Base-by-base conservation (phyloP, 2,113 vertebrate genomes). In the Cavia porcellus region DNA sequence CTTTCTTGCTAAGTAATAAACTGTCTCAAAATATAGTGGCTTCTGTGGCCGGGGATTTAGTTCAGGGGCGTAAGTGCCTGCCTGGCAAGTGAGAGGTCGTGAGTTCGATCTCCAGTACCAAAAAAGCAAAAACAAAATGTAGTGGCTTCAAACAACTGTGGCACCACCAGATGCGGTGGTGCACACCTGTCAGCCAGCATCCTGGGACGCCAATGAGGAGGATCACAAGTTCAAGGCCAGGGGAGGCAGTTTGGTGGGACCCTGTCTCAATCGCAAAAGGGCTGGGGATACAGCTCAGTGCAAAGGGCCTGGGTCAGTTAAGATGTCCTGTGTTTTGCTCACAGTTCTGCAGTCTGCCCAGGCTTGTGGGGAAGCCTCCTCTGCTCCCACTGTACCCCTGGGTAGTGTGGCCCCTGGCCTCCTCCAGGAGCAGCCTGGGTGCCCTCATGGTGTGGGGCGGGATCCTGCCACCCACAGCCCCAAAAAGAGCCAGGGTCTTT, bases 351-450 rank as follows among this genome's bases (percentile, higher is more conserved):
- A 7, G 19, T 86, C 12, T 13, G 72, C 83, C 42, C 64, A 20
- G 86, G 81, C 38, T 77, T 57, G 30, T 22, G 35, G 92, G 50
- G 19, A 4, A 25, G 32, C 47, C 12, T 0, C 7, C 50, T 55
- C 12, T 8, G n/a, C 35, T 86, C 42, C 0, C 3, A 0, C 3
- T 3, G n/a, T 1, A 3, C 66, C 7, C 8, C 22, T 0, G 13
- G 13, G 28, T 17, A 0, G 5, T 0, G 2, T 81, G 28, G 38
- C 22, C 5, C 0, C 15, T 20, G 62, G 59, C 13, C 45, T 22
- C 68, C 85, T 35, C 83, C 59, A 0, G 1, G 17, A 35, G 86
- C 1, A 1, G 52, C 55, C 2, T 57, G 82, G 59, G n/a, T 68
- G 62, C 59, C 61, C 89, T 52, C 68, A 24, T 57, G 79, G 75